Conservation (phyloP, 2,888 invertebrate species). For the Proisotoma minuta region DNA sequence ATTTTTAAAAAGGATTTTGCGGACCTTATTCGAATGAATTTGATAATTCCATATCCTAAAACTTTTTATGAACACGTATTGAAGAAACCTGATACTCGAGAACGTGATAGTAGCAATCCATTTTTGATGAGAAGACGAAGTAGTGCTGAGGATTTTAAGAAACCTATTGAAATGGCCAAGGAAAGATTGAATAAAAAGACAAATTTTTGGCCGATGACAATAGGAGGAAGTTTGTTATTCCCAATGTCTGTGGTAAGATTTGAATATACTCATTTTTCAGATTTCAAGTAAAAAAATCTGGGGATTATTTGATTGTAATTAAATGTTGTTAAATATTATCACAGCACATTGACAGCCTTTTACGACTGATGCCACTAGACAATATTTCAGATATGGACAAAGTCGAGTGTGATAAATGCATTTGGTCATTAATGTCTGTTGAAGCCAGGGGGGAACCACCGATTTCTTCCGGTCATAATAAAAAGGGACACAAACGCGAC, state of each 20-base stretch:
- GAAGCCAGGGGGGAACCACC: conserved; percentile 47
- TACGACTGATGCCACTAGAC: conserved; percentile 38
- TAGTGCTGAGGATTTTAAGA: conserved; percentile 25
- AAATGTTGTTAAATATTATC: no score
- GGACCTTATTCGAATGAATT: conserved; percentile 76
- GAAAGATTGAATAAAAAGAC: conserved; percentile 70
- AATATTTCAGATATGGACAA: conserved; percentile 39
- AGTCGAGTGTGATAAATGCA: conserved; percentile 41
- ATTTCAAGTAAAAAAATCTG: conserved; percentile 2
- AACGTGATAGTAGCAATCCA: conserved; percentile 27
- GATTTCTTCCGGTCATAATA: conserved; percentile 50
- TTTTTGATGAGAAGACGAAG: conserved; percentile 30
- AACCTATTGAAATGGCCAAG: conserved; percentile 61
- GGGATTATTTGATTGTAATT: conserved; percentile 7
- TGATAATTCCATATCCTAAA: conserved; percentile 60
- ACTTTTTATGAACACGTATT: conserved; percentile 22
- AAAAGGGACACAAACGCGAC: conserved; percentile 58
- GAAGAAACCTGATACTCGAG: conserved; percentile 19
- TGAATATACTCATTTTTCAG: neutral
- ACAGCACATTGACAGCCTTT: conserved; percentile 40
- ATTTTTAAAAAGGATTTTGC: conserved; percentile 67
- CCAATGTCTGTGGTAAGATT: conserved; percentile 36
- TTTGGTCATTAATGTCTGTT: conserved; percentile 45
- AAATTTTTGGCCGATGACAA: conserved; percentile 74
- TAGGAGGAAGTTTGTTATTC: conserved; percentile 51